Evolutionary conservation across 1,140 invertebrate species (phyloP), one percentile per base, ranked within the genome.

Genomic region (Bombus soroeensis): DNA sequence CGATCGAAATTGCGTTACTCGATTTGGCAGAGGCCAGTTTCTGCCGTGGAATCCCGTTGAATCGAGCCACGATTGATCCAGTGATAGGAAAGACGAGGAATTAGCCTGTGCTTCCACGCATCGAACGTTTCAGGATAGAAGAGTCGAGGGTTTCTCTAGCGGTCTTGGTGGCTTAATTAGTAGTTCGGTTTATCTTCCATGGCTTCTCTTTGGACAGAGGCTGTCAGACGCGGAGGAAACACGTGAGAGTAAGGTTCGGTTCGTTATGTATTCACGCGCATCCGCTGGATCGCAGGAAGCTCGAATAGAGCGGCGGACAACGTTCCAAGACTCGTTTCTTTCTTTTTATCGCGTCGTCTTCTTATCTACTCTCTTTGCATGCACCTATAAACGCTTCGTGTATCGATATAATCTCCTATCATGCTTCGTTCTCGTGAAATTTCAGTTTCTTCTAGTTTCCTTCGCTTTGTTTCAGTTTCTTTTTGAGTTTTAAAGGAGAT

Each of bases 231-330:
- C 57, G 70, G 34, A 85, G 72, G 71, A 81, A 82, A 73, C 83
- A 43, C 76, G 76, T 62, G 57, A 84, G 59, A 62, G 43, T n/a
- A 39, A 32, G 64, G 66, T 43, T 66, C 37, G 59, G 64, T 53
- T 88, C 37, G 87, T 89, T 89, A 81, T 78, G 83, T 89, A 89
- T 88, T 89, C 88, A 85, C 87, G 74, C 79, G 68, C 83, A 70
- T 84, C 82, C 70, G 78, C 66, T 47, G 34, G 62, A 80, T 76
- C 83, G 76, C 78, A 76, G 82, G 74, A 43, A 77, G n/a, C 41
- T 57, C 28, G 34, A 83, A n/a, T 32, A 15, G 18, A 28, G 9
- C 8, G 13, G 6, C 1, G 39, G 5, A n/a, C 25, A 62, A 43
- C 59, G 13, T 62, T 10, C 5, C 34, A 25, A 39, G 43, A 59